Percentiles rank a stretch among this genome's conserved stretches.
Conservation (phyloP, 1,140 invertebrate species). For the Samia ricini region DNA sequence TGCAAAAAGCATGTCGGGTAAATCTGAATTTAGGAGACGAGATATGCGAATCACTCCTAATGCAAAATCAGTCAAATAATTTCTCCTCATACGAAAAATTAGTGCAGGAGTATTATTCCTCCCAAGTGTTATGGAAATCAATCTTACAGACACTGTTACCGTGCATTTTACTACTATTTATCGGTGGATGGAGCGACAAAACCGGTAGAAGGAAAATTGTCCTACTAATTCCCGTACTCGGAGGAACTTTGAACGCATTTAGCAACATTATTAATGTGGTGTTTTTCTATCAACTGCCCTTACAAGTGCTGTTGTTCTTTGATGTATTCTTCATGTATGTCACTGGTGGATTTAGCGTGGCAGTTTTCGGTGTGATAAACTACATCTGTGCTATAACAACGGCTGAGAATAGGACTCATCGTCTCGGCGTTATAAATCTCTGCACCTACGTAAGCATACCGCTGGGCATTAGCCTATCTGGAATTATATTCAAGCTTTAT, state of each 20-base stretch:
- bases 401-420: background rate
- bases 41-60: slow-evolving; percentile 80
- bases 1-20: slow-evolving; percentile 87
- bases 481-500: background rate
- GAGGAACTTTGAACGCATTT: background rate
- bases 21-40: slow-evolving; percentile 81
- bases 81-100: background rate
- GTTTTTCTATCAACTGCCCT: background rate
- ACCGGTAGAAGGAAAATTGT: background rate
- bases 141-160: background rate
- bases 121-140: background rate
- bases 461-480: background rate
- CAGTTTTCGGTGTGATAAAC: background rate
- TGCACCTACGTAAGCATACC: background rate
- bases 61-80: background rate
- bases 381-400: slow-evolving; percentile 8
- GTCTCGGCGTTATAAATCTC: background rate
- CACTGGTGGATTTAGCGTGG: background rate
- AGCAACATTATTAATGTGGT: slow-evolving; percentile 2
- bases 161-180: background rate
- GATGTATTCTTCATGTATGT: background rate
- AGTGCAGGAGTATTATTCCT: slow-evolving; percentile 4
- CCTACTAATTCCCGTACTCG: background rate
- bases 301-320: background rate
- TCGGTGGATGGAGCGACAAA: slow-evolving; percentile 6